These are phyloP conservation scores for Neuroterus valhalla DNA, from an alignment of 1,140 invertebrate species.

Conservation along the genomic window DNA sequence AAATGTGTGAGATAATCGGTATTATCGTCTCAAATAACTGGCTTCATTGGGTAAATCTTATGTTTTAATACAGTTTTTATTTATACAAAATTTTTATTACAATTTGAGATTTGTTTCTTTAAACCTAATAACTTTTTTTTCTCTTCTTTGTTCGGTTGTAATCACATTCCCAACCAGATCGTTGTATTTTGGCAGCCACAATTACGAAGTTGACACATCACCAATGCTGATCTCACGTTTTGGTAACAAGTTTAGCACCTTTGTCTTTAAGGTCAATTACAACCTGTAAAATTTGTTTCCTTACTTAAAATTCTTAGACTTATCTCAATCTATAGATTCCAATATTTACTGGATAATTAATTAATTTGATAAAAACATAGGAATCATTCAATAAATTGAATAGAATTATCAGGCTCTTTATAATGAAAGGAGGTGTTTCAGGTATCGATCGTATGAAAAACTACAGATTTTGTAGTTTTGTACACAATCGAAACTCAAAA, in stretches of 20 bases:
- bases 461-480: too few species aligned
- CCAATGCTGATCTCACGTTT: neutral
- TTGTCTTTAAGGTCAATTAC: slow-evolving; percentile 63
- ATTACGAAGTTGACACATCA: too few species aligned
- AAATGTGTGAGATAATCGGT: too few species aligned
- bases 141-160: neutral
- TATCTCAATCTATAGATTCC: too few species aligned
- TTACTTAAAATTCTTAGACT: neutral
- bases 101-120: slow-evolving; percentile 27
- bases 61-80: slow-evolving; percentile 3
- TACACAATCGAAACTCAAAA: too few species aligned
- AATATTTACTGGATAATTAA: neutral
- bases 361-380: neutral
- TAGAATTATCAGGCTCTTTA: too few species aligned
- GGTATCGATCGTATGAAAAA: too few species aligned
- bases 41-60: neutral
- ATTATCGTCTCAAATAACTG: too few species aligned
- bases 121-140: slow-evolving; percentile 2
- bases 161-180: too few species aligned
- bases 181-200: too few species aligned
- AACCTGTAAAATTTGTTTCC: slow-evolving; percentile 51
- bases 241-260: slow-evolving; percentile 37
- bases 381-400: too few species aligned
- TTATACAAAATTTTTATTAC: slow-evolving; percentile 10
- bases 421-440: too few species aligned